Evolutionary conservation across 2,888 invertebrate species (phyloP).

Genomic region (Calameuta pallipes): DNA sequence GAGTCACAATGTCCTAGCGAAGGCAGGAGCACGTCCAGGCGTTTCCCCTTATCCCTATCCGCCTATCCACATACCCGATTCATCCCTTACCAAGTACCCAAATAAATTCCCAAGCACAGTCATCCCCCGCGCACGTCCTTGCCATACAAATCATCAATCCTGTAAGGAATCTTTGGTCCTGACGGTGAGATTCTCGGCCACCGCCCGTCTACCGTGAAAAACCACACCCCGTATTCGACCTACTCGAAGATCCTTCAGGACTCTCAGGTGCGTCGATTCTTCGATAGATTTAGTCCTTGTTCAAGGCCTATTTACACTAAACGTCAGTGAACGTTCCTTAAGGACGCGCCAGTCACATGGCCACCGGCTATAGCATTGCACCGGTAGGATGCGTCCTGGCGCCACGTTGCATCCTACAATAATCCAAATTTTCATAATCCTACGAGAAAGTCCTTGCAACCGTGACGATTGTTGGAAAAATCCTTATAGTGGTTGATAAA

Average conservation of each 20-base stretch:
- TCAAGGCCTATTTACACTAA: not conserved
- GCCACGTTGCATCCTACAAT: not conserved
- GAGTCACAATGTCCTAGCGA: constrained; percentile 61
- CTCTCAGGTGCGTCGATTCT: not conserved
- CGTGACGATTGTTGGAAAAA: not conserved
- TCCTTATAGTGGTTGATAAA: not conserved
- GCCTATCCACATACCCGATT: not conserved
- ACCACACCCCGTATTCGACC: constrained; percentile 46
- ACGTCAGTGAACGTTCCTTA: not conserved
- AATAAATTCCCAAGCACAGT: constrained; percentile 40
- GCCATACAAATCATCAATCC: constrained; percentile 16
- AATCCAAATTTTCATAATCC: not conserved
- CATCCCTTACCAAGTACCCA: constrained; percentile 35
- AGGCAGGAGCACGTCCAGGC: constrained; percentile 52
- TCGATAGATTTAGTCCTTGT: not conserved
- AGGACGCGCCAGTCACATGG: not conserved
- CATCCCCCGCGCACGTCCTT: not conserved
- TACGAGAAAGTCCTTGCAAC: not conserved
- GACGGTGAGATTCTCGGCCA: constrained; percentile 45
- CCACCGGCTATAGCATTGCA: not conserved
- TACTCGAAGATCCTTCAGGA: not conserved
- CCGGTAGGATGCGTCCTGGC: not conserved
- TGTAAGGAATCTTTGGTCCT: constrained; percentile 40
- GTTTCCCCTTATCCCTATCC: constrained; percentile 51
- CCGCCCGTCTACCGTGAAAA: constrained; percentile 39